Evolutionary conservation across 2,888 invertebrate species (phyloP), one percentile per base, ranked within the genome.

Genomic region (Ophonus ardosiacus): DNA sequence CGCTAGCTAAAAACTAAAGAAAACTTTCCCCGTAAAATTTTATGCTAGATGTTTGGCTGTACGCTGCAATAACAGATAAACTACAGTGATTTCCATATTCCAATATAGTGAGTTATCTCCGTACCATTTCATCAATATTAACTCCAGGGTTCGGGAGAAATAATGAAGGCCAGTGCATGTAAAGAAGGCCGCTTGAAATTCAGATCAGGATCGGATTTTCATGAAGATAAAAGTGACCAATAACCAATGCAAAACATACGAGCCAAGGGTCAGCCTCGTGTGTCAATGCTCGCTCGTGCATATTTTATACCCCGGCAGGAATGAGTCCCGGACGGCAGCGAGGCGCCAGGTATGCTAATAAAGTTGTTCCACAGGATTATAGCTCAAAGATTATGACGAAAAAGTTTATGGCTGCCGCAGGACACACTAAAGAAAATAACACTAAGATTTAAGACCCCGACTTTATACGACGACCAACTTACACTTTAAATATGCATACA

Each of bases 331-430:
- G 56, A 59, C 82, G 82, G 82, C 74, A 57, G 17, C 82, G 43
- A 78, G 84, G 78, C 84, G 84, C 65, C 78, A 84, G 84, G 78
- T 84, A 84, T 84, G 84, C 84, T 84, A 84, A 84, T 84, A 78
- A 84, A 84, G 84, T 84, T 84, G 84, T 78, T 78, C 78, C 65
- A 65, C 63, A 17, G 83, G 83, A 74, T 84, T 84, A 84, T 84
- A 76, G 83, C 43, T 84, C 63, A 84, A 84, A 84, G 84, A 84
- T 84, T 84, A 84, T 84, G 84, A 78, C 84, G 78, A 84, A 84
- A 84, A 84, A 84, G 63, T 84, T 84, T 84, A 84, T 84, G 84
- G 56, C 78, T 84, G 84, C 84, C 84, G 78, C 78, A 63, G 78
- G 84, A 43, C 78, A 78, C 78, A 84, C 78, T 84, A 78, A 84